These are phyloP conservation scores for Leucozona laternaria DNA, from an alignment of 2,888 invertebrate genomes.

Conservation along the genomic window DNA sequence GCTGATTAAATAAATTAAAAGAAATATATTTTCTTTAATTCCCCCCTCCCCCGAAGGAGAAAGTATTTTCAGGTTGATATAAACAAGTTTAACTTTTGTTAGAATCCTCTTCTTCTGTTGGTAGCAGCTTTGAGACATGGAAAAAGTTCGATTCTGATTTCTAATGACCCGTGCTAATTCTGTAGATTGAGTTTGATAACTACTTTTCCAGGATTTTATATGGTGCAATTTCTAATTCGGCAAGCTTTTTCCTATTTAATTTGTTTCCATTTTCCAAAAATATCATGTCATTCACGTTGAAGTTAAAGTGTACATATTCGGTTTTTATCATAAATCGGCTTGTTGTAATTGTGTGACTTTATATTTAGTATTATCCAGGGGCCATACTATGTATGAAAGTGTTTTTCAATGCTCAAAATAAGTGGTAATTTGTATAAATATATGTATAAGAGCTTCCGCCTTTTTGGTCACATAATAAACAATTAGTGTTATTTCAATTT, in stretches of 20 bases:
- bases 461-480: too few relatives aligned
- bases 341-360: conserved; percentile 3
- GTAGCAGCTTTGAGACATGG: not conserved
- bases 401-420: too few relatives aligned
- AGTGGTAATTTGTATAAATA: too few relatives aligned
- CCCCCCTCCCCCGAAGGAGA: not conserved
- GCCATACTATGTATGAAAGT: too few relatives aligned
- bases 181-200: not conserved
- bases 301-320: conserved; percentile 37
- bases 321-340: conserved; percentile 31
- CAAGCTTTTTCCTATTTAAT: conserved; percentile 61
- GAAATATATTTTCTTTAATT: not conserved
- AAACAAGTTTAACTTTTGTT: not conserved
- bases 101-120: not conserved
- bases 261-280: conserved; percentile 65
- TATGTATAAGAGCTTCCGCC: too few relatives aligned
- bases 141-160: not conserved
- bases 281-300: conserved; percentile 53
- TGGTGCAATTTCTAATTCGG: conserved; percentile 58
- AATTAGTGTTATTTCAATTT: too few relatives aligned
- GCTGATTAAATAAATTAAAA: too few relatives aligned
- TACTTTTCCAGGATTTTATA: conserved; percentile 17
- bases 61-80: not conserved
- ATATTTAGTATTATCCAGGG: too few relatives aligned
- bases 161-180: not conserved